Conservation (phyloP, 2,888 invertebrate genomes). For the Drosophila bunnanda region DNA sequence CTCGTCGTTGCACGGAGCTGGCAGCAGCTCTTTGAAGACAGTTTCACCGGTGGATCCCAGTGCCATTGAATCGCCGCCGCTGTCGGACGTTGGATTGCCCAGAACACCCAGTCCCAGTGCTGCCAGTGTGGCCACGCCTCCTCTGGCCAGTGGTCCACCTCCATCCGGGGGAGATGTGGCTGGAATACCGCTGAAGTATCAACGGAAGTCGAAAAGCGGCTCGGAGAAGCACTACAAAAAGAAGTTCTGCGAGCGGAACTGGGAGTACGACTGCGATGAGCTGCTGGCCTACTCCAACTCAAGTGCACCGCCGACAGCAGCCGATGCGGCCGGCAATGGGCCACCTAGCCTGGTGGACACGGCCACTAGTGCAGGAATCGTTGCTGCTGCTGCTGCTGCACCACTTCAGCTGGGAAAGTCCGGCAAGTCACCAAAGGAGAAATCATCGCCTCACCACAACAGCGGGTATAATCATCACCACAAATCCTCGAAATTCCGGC, state of each 20-base stretch:
- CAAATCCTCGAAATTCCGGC: slow-evolving; percentile 88
- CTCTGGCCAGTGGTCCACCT: slow-evolving; percentile 63
- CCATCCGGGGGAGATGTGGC: slow-evolving; percentile 24
- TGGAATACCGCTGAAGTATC: slow-evolving; percentile 87
- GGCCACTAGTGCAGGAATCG: slow-evolving; percentile 7
- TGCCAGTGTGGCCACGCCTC: slow-evolving; percentile 81
- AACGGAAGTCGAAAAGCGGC: slow-evolving; percentile 86
- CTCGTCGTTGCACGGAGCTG: slow-evolving; percentile 61
- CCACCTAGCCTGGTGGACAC: slow-evolving; percentile 56
- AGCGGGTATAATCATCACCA: slow-evolving; percentile 78
- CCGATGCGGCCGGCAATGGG: slow-evolving; percentile 81
- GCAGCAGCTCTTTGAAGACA: slow-evolving; percentile 66
- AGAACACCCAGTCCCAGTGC: slow-evolving; percentile 84
- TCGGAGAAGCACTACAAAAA: slow-evolving; percentile 91
- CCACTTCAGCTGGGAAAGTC: slow-evolving; percentile 40
- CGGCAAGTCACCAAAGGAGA: slow-evolving; percentile 69
- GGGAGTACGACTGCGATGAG: slow-evolving; percentile 86
- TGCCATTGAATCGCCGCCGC: slow-evolving; percentile 86
- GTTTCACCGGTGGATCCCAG: slow-evolving; percentile 83
- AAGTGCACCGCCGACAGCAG: slow-evolving; percentile 74
- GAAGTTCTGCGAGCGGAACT: slow-evolving; percentile 92
- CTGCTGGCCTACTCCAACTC: slow-evolving; percentile 79
- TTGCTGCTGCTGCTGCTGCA: slow-evolving; percentile 25
- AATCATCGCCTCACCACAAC: slow-evolving; percentile 59
- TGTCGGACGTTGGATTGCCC: slow-evolving; percentile 84